Evolutionary conservation across 2,797 vertebrate species (phyloP), one percentile per base, ranked within the genome.

Genomic region (Epinephelus awoara): DNA sequence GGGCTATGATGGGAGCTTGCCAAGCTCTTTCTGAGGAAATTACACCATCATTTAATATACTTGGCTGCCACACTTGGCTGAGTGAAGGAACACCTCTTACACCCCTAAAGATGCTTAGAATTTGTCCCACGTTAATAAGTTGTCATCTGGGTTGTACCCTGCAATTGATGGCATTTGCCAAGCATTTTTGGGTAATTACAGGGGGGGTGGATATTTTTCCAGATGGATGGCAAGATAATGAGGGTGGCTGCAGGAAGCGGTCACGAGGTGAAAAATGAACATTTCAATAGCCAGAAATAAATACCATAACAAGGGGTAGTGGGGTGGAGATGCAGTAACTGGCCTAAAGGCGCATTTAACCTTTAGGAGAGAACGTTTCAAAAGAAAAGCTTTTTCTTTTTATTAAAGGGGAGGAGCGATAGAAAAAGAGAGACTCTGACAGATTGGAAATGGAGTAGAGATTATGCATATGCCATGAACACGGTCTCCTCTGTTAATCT

Each of bases 221-320:
- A 85, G 81, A 87, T 85, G 65, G 79, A 85, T 67, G 79, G 83
- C 78, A 83, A 67, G 59, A 59, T 56, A 21, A 49, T 58, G 19
- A 59, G 82, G 40, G 29, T 62, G 14, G 75, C 56, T 75, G 52
- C 67, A 56, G 55, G 59, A 72, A 71, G 46, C 27, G 57, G 55
- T 76, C 54, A 54, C 13, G 0, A 55, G 56, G 63, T 34, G 23
- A 71, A 58, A n/a, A 77, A 67, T 57, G 13, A 69, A 46, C 55
- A 56, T 72, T 80, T 69, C n/a, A 15, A 59, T 3, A 46, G 27
- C 27, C 25, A 46, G 21, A 19, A 46, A 81, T 44, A 29, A 58
- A 50, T 5, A 66, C 42, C 46, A 67, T 55, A 75, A 66, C 40
- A 34, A 72, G 15, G 61, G 61, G 58, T 70, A 49, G 67, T 34